Conservation (phyloP, 2,888 invertebrate genomes). For the Hermodice carunculata region DNA sequence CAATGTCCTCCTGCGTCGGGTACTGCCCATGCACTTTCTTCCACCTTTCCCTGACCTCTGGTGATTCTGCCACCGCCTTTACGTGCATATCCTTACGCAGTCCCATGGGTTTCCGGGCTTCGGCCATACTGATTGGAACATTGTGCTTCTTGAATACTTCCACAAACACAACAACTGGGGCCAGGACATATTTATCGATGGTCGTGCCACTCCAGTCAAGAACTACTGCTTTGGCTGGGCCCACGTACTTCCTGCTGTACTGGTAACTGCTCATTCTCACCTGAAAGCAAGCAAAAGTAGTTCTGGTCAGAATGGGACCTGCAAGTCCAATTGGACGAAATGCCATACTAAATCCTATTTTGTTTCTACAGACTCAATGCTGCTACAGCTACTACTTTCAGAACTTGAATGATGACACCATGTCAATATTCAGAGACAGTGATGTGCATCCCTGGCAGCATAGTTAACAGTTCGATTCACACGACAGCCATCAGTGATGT, state of each 20-base stretch:
- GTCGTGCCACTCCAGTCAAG: constrained; percentile 69
- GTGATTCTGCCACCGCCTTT: constrained; percentile 54
- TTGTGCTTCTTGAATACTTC: constrained; percentile 58
- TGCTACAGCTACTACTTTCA: no score
- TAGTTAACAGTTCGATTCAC: no score
- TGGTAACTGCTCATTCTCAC: constrained; percentile 13
- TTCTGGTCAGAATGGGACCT: no score
- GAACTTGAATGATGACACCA: no score
- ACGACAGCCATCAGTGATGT: no score
- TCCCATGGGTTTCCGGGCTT: constrained; percentile 69
- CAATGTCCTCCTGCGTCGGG: constrained; percentile 61
- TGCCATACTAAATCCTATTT: no score
- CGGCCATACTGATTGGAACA: constrained; percentile 59
- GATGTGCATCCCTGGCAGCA: no score
- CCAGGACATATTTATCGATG: constrained; percentile 68
- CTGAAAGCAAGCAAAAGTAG: no score
- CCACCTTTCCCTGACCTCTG: constrained; percentile 61
- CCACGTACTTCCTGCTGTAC: constrained; percentile 45
- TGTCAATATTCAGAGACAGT: no score
- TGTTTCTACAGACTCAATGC: no score
- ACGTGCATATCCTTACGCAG: constrained; percentile 66
- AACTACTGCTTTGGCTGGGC: constrained; percentile 58
- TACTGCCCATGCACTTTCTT: constrained; percentile 50
- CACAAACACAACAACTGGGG: constrained; percentile 66
- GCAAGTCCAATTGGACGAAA: no score